Percentiles rank a stretch among this genome's conserved stretches.
phyloP scores from a whole-genome alignment of 2,113 vertebrate genomes.

The Procapra przewalskii region DNA sequence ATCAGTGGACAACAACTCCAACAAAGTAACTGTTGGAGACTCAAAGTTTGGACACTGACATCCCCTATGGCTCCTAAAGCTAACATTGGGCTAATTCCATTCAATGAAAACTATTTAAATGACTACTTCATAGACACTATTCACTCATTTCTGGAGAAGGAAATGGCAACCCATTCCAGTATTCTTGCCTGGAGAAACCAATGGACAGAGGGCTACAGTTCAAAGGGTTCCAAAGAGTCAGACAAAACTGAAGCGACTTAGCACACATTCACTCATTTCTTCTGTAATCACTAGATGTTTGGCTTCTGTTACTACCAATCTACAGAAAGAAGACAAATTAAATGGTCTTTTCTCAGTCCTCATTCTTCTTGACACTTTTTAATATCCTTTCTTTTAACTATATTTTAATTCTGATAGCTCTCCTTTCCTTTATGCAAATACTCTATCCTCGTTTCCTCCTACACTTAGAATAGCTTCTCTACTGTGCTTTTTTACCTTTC shows the following conservation, averaged over 20 bases:
- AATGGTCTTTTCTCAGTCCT: neutral
- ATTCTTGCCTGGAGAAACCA: neutral
- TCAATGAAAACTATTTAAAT: neutral
- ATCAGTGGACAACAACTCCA: neutral
- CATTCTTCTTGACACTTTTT: neutral
- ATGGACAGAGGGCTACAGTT: neutral
- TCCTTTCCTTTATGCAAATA: neutral
- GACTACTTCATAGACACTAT: rapidly evolving
- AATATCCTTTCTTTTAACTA: neutral
- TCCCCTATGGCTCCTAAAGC: neutral
- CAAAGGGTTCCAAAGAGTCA: neutral
- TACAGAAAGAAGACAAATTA: neutral
- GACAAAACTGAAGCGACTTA: neutral
- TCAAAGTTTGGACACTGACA: neutral
- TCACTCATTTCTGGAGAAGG: neutral
- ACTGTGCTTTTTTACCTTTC: neutral
- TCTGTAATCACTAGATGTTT: neutral
- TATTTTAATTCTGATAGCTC: neutral
- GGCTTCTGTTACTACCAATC: neutral
- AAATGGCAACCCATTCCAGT: neutral
- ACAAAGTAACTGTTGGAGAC: neutral
- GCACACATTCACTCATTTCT: neutral
- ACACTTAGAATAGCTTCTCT: neutral
- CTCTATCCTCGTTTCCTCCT: neutral
- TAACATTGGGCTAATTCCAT: too few relatives aligned